Percentiles rank a stretch among this genome's conserved stretches.
Evolutionary conservation across 2,888 invertebrate species (phyloP).

Genomic region (Bembecia ichneumoniformis): DNA sequence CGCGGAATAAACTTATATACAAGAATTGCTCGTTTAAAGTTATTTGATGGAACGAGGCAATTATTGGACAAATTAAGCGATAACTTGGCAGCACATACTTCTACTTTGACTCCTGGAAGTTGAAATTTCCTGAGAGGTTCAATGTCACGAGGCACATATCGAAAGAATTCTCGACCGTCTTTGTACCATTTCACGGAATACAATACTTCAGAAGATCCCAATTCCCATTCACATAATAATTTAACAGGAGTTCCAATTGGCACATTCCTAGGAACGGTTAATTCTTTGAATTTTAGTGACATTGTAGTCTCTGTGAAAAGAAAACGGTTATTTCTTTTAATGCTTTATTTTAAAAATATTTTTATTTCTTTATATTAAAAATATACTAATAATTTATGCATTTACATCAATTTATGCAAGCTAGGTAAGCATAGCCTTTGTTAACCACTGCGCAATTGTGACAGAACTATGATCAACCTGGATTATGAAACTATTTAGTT

Average conservation of each 20-base stretch:
- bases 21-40: background rate
- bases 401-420: no score
- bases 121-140: slow-evolving; percentile 81
- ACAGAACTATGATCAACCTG: no score
- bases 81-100: slow-evolving; percentile 72
- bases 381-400: no score
- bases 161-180: slow-evolving; percentile 84
- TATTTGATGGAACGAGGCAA: background rate
- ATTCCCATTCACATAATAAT: slow-evolving; percentile 81
- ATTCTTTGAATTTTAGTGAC: slow-evolving; percentile 76
- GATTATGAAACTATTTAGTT: no score
- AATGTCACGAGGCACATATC: slow-evolving; percentile 80
- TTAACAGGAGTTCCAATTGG: slow-evolving; percentile 77
- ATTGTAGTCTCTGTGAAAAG: slow-evolving; percentile 35
- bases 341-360: no score
- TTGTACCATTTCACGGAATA: slow-evolving; percentile 89
- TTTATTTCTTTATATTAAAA: no score
- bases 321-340: no score
- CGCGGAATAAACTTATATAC: no score
- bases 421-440: no score
- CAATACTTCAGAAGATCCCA: slow-evolving; percentile 78
- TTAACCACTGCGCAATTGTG: no score
- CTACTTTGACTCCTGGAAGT: slow-evolving; percentile 80
- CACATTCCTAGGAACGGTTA: slow-evolving; percentile 80
- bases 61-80: no score